Conservation (phyloP, 2,888 invertebrate genomes). For the Reticulitermes lucifugus region DNA sequence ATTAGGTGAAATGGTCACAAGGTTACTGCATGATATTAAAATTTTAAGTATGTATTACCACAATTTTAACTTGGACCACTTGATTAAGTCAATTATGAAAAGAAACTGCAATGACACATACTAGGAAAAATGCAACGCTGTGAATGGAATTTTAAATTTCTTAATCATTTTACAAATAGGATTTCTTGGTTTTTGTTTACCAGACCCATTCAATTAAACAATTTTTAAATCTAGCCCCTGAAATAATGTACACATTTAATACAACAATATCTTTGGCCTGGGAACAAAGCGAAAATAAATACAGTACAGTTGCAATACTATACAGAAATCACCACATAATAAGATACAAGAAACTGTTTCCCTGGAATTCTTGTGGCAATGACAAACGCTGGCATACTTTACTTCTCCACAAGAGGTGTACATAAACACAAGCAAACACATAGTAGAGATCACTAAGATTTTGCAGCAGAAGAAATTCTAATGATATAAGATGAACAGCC, state of each 20-base stretch:
- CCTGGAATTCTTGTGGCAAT: too few relatives aligned
- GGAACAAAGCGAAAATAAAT: not conserved
- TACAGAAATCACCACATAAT: not conserved
- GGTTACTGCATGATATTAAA: not conserved
- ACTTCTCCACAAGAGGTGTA: too few relatives aligned
- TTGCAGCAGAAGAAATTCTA: too few relatives aligned
- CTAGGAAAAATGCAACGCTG: not conserved
- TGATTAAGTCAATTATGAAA: not conserved
- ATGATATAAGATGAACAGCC: too few relatives aligned
- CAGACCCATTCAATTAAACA: not conserved
- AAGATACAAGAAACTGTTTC: too few relatives aligned
- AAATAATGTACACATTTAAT: not conserved
- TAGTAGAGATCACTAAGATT: too few relatives aligned
- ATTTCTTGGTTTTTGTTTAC: not conserved
- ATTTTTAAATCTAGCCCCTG: not conserved
- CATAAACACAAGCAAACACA: too few relatives aligned
- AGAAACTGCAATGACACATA: not conserved
- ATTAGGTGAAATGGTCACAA: not conserved
- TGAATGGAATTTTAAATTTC: not conserved
- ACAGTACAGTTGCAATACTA: not conserved
- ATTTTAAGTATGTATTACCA: constrained; percentile 2
- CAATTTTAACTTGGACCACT: not conserved
- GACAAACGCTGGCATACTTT: too few relatives aligned
- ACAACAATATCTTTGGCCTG: constrained; percentile 2
- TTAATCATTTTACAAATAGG: not conserved